phyloP scores from a whole-genome alignment of 2,113 vertebrate species.

The Anser cygnoides region DNA sequence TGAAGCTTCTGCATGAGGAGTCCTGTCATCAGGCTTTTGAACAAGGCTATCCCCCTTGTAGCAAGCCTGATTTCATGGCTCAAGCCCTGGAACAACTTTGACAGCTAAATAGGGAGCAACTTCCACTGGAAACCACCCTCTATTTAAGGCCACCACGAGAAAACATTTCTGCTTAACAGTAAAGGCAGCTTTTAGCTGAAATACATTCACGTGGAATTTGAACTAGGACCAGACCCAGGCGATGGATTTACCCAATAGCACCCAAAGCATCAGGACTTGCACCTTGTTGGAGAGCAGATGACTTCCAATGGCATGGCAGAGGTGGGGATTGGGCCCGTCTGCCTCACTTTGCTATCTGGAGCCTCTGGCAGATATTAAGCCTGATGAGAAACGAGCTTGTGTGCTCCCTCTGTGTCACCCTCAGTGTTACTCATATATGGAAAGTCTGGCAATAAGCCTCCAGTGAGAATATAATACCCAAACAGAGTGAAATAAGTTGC shows the following conservation, averaged over 20 bases:
- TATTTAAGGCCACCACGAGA: not conserved
- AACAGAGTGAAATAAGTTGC: not conserved
- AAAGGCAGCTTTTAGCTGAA: not conserved
- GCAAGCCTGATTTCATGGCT: not conserved
- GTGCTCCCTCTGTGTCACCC: slow-evolving; percentile 1
- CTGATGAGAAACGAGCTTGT: not conserved
- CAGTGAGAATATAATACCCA: not conserved
- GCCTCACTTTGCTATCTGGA: fast-evolving
- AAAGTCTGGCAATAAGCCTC: not conserved
- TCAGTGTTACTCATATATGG: not conserved
- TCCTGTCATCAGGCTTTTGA: not conserved
- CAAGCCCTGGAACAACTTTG: not conserved
- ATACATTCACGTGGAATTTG: fast-evolving
- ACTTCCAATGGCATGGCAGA: fast-evolving
- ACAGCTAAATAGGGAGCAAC: not conserved
- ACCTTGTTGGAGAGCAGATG: not conserved
- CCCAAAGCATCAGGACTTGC: not conserved
- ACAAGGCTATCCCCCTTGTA: not conserved
- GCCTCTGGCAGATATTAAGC: not conserved
- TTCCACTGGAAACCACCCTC: not conserved
- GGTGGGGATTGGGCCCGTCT: not conserved
- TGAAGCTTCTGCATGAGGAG: not conserved
- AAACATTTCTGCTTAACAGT: not conserved
- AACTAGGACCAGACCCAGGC: not conserved
- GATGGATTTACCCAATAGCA: fast-evolving